Base-by-base conservation (phyloP, 1,140 invertebrate species). In the Drosophila funebris region DNA sequence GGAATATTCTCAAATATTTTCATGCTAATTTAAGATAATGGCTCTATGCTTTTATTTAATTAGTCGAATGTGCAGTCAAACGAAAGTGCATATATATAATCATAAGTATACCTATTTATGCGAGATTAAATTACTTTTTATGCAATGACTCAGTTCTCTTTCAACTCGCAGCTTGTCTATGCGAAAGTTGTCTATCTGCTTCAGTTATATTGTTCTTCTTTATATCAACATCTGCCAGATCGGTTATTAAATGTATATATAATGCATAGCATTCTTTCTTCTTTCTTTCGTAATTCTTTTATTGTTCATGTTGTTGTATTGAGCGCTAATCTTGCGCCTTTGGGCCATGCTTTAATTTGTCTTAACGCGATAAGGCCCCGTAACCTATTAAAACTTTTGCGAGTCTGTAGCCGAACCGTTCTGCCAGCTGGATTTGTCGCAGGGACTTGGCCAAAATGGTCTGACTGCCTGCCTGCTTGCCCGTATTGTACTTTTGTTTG, bases 321-420 rank as follows among this genome's bases (percentile, higher is more conserved):
- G 54, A 36, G 44, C 58, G 39, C 48, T 67, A 61, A 87, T 81
- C 73, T 74, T 44, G 53, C 58, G 81, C 69, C 81, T 73, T 50
- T 46, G 33, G 27, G 82, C 67, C 78, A 72, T 57, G 70, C 70
- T 81, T 81, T 74, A 81, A 87, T 85, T 85, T 72, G 74, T 76
- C 67, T 62, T 27, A 13, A 54, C 70, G 78, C 44, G 82, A 85
- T 85, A 78, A 87, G 82, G 82, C 53, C 48, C 56, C 66, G 69
- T 78, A 77, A 82, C 70, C 82, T 75, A 87, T 85, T 87, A 81
- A 85, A 85, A 85, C 63, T 85, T 87, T 87, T 76, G 64, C 46
- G 8, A 27, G 37, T 22, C 48, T 46, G 20, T 62, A 56, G 66
- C 73, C 73, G 61, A 37, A 68, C 56, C 41, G 62, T 71, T 66